phyloP scores from a whole-genome alignment of 2,888 invertebrate genomes.

The Agriopis leucophaearia region DNA sequence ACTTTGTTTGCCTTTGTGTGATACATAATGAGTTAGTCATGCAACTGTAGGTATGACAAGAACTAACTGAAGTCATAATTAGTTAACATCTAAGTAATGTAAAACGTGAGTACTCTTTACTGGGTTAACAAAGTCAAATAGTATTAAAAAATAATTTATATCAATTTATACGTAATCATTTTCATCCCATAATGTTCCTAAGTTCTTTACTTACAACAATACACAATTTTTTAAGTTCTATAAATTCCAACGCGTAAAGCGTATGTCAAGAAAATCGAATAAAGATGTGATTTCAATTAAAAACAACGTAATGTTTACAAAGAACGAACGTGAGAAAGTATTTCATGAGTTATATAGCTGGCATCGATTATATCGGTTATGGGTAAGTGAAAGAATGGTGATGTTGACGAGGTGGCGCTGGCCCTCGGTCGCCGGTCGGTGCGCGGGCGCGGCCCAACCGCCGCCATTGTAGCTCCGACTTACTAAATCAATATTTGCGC shows the following conservation, averaged over 20 bases:
- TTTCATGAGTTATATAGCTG: constrained; percentile 55
- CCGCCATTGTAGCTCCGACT: constrained; percentile 79
- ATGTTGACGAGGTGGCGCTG: constrained; percentile 51
- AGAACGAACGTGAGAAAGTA: constrained; percentile 56
- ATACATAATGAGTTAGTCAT: constrained; percentile 31
- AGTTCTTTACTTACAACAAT: neutral
- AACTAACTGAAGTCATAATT: constrained; percentile 17
- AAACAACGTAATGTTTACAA: constrained; percentile 18
- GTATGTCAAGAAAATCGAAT: constrained; percentile 8
- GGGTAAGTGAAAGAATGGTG: constrained; percentile 60
- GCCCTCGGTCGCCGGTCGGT: constrained; percentile 50
- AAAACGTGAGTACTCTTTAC: neutral
- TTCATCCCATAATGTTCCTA: neutral
- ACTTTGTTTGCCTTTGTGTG: constrained; percentile 28
- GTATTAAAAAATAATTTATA: neutral
- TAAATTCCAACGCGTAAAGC: neutral
- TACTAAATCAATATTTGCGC: constrained; percentile 87
- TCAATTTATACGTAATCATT: neutral
- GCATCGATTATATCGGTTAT: constrained; percentile 60
- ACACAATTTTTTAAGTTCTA: neutral
- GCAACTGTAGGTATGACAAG: constrained; percentile 6
- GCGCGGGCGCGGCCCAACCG: constrained; percentile 58
- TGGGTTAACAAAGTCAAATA: neutral
- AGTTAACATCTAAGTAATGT: neutral
- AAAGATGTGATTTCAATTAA: constrained; percentile 25